phyloP scores from a whole-genome alignment of 1,140 invertebrate species.

The Anastrepha ludens region DNA sequence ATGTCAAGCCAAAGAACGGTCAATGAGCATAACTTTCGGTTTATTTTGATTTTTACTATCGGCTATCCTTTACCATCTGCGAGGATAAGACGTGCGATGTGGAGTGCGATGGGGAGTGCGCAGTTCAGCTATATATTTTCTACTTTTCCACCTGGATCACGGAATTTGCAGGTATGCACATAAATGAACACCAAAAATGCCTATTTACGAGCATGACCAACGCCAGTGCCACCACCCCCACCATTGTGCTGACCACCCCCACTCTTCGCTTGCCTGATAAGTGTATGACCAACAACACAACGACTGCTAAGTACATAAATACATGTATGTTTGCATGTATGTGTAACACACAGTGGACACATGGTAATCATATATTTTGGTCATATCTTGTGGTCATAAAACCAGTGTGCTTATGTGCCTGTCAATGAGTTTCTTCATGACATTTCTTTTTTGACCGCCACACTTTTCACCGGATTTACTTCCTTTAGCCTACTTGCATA shows the following conservation, averaged over 20 bases:
- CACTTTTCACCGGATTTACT: conserved; percentile 53
- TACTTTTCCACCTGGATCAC: conserved; percentile 72
- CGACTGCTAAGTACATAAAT: no score
- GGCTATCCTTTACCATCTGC: conserved; percentile 14
- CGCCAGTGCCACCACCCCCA: not conserved
- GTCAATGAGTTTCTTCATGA: conserved; percentile 74
- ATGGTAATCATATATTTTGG: conserved; percentile 75
- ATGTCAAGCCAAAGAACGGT: conserved; percentile 52
- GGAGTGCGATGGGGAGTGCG: no score
- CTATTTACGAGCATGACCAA: conserved; percentile 70
- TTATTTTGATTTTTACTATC: conserved; percentile 73
- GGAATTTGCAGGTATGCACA: conserved; percentile 58
- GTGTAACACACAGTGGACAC: conserved; percentile 65
- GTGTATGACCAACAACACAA: not conserved
- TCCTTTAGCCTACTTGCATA: not conserved
- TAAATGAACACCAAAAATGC: conserved; percentile 64
- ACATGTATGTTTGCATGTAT: not conserved
- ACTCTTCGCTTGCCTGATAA: not conserved
- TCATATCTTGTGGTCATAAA: conserved; percentile 74
- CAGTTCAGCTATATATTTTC: not conserved
- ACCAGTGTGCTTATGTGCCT: conserved; percentile 74
- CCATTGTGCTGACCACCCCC: not conserved
- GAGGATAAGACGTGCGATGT: not conserved
- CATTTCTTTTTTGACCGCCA: conserved; percentile 60
- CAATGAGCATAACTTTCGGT: conserved; percentile 73